These are phyloP conservation scores for Chunga burmeisteri DNA, from an alignment of 2,113 vertebrate genomes.

Conservation along the genomic window DNA sequence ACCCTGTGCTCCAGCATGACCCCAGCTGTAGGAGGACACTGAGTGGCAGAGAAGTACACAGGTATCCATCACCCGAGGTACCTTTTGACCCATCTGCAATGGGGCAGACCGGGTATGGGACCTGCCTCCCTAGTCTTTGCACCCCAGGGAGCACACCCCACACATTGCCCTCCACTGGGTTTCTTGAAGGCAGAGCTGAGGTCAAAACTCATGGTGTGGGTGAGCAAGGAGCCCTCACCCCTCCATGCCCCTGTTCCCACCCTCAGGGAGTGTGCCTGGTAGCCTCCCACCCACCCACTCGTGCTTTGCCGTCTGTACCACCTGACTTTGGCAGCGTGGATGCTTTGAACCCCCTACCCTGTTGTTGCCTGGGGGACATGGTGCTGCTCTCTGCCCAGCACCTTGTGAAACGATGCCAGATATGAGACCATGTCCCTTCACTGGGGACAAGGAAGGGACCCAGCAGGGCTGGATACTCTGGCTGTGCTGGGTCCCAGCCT, in stretches of 20 bases:
- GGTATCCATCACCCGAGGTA: neutral
- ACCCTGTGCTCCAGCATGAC: neutral
- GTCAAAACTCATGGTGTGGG: fast-evolving
- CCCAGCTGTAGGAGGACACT: neutral
- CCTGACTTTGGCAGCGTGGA: neutral
- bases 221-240: too few relatives aligned
- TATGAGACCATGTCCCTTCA: fast-evolving
- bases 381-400: neutral
- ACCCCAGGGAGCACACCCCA: neutral
- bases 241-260: neutral
- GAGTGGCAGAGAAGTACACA: neutral
- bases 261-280: neutral
- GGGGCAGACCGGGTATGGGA: neutral
- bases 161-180: fast-evolving
- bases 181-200: neutral
- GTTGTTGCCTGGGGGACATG: neutral
- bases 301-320: fast-evolving
- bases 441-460: neutral
- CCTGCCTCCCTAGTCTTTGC: neutral
- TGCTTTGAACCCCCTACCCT: neutral
- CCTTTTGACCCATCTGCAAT: neutral
- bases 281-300: fast-evolving
- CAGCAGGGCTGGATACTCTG: neutral
- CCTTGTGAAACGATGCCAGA: neutral
- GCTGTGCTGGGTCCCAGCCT: neutral